These are phyloP conservation scores for Ptiloglossa arizonensis DNA, from an alignment of 1,140 invertebrate genomes.

Conservation along the genomic window DNA sequence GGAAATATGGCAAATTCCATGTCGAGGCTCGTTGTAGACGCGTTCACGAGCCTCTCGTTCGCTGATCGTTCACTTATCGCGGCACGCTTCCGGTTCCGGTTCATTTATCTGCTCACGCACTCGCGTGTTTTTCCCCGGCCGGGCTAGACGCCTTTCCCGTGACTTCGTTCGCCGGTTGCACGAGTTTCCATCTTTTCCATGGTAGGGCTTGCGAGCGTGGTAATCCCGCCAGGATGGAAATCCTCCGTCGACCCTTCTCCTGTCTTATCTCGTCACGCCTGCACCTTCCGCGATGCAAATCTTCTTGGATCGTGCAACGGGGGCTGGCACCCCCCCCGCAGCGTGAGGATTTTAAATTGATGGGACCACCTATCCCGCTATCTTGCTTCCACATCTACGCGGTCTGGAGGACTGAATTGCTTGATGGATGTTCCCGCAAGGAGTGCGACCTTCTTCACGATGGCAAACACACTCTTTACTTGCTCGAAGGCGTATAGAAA, in stretches of 20 bases:
- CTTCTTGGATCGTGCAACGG: constrained; percentile 65
- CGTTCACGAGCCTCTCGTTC: constrained; percentile 9
- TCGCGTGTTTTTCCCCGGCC: constrained; percentile 35
- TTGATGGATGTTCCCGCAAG: constrained; percentile 54
- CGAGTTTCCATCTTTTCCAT: constrained; percentile 34
- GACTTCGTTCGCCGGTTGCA: not conserved
- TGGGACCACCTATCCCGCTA: constrained; percentile 65
- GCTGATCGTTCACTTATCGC: constrained; percentile 36
- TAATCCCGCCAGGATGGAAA: constrained; percentile 69
- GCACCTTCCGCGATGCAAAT: constrained; percentile 74
- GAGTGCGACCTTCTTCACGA: constrained; percentile 24
- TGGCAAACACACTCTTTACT: not conserved
- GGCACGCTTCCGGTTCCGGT: constrained; percentile 50
- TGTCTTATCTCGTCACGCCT: constrained; percentile 74
- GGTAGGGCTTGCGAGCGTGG: constrained; percentile 17
- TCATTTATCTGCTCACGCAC: constrained; percentile 43
- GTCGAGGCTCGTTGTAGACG: constrained; percentile 14
- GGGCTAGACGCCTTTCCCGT: not conserved
- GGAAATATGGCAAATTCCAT: constrained; percentile 35
- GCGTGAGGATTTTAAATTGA: constrained; percentile 65
- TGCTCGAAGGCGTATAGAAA: not conserved
- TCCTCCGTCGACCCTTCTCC: constrained; percentile 64
- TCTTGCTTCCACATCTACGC: constrained; percentile 46
- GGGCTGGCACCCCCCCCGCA: constrained; percentile 17
- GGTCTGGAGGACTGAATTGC: constrained; percentile 39